Evolutionary conservation across 1,140 invertebrate genomes (phyloP), one percentile per base, ranked within the genome.

Genomic region (Pygmarrhopalites habei): DNA sequence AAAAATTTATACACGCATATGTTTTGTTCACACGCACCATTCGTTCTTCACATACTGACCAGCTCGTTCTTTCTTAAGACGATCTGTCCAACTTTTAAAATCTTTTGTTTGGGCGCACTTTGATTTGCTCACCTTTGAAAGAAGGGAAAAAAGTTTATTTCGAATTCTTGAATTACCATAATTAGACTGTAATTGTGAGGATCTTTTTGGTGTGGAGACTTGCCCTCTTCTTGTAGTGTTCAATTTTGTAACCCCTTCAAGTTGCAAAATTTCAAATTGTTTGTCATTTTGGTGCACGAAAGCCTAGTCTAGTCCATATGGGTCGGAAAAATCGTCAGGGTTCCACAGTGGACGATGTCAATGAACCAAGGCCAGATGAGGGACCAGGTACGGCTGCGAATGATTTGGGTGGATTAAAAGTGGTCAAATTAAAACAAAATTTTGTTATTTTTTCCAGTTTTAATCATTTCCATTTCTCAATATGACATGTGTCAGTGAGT

Each of bases 321-420:
- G 69, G 69, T 66, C 63, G 66, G 26, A 71, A 71, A 66, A 68
- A 66, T 65, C 63, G 66, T 51, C 14, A 30, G 25, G 62, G 64
- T n/a, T 64, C 62, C 23, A 26, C 28, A 12, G 56, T 44, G 28
- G 41, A 47, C 35, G 64, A 66, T 41, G 44, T 23, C 21, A 47
- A 19, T 56, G 59, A 58, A 29, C 47, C 56, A 23, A 29, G 56
- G 23, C 63, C 63, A 47, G 68, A 69, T 63, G 68, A 69, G n/a
- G 68, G 68, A 23, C 64, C 64, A 25, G 68, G 67, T 69, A 66
- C 49, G 14, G 1, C 35, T 35, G n/a, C 17, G 29, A 3, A 35
- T 7, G 32, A 35, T 15, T 7, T 35, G 5, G 5, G n/a, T n/a
- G n/a, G n/a, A n/a, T n/a, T n/a, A n/a, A n/a, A n/a, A n/a, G n/a